phyloP scores from a whole-genome alignment of 2,888 invertebrate genomes.

The Folsomia candida region DNA sequence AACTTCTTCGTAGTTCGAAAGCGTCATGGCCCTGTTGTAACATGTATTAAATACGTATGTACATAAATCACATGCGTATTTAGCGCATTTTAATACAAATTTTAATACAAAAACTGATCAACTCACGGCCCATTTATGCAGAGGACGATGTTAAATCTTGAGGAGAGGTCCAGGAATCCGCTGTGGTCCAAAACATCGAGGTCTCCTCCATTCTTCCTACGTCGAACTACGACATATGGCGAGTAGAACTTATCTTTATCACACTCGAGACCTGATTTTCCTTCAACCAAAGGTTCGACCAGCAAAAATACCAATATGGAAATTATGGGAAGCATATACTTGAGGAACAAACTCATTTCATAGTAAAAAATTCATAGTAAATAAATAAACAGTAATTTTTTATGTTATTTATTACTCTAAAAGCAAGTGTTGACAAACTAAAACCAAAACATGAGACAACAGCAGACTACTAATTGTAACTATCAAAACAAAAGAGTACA shows the following conservation, averaged over 20 bases:
- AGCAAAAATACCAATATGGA: too few relatives aligned
- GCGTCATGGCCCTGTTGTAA: neutral
- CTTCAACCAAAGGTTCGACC: too few relatives aligned
- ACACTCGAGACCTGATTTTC: conserved; percentile 1
- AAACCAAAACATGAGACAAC: too few relatives aligned
- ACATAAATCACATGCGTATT: neutral
- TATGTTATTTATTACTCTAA: too few relatives aligned
- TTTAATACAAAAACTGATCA: neutral
- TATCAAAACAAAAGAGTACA: too few relatives aligned
- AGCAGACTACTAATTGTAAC: too few relatives aligned
- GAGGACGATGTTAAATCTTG: neutral
- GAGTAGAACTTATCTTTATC: conserved; percentile 7
- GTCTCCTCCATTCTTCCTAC: conserved; percentile 4
- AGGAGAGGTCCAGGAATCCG: conserved; percentile 19
- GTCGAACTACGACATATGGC: conserved; percentile 14
- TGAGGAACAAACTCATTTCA: too few relatives aligned
- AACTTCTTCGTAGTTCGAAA: conserved; percentile 1
- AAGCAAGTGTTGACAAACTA: too few relatives aligned
- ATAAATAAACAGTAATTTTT: too few relatives aligned
- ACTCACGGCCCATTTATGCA: conserved; percentile 24
- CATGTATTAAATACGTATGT: neutral
- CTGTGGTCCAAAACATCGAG: neutral
- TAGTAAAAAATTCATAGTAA: too few relatives aligned
- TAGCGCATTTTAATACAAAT: neutral
- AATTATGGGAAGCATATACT: too few relatives aligned